Evolutionary conservation across 2,797 vertebrate genomes (phyloP).

Genomic region (Coendou prehensilis): DNA sequence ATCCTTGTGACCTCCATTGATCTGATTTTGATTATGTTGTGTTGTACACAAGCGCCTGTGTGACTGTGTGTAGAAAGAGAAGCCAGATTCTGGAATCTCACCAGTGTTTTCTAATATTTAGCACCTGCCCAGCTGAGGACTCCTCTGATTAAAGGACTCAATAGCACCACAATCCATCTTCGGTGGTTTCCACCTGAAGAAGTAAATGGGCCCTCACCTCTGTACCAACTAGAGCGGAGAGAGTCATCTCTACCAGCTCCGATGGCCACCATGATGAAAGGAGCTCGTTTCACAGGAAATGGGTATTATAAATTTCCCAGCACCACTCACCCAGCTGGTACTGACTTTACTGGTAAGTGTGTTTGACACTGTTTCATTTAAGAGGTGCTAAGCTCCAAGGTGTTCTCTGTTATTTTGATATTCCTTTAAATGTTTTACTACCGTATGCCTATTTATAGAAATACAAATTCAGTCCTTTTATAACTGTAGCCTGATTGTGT

Average conservation of each 20-base stretch:
- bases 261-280: conserved; percentile 88
- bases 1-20: background rate
- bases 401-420: conserved; percentile 42
- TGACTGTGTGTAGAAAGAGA: background rate
- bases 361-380: conserved; percentile 37
- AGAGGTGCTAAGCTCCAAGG: background rate
- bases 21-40: background rate
- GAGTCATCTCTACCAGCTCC: conserved; percentile 92
- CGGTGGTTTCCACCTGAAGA: conserved; percentile 92
- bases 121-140: conserved; percentile 91
- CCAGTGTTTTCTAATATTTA: conserved; percentile 80
- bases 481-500: conserved; percentile 2
- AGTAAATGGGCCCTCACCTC: conserved; percentile 93
- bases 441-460: background rate
- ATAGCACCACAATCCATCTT: conserved; percentile 91
- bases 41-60: rapidly evolving
- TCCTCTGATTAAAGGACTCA: conserved; percentile 90
- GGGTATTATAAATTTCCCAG: conserved; percentile 93
- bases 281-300: conserved; percentile 93
- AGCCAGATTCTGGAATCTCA: conserved; percentile 15
- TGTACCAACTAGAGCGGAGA: conserved; percentile 94
- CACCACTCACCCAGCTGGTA: conserved; percentile 91
- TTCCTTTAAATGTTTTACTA: conserved; percentile 15
- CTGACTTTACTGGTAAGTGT: conserved; percentile 94
- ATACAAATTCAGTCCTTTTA: background rate